These are phyloP conservation scores for Diphyllodes magnificus DNA, from an alignment of 2,113 vertebrate genomes.

Conservation along the genomic window DNA sequence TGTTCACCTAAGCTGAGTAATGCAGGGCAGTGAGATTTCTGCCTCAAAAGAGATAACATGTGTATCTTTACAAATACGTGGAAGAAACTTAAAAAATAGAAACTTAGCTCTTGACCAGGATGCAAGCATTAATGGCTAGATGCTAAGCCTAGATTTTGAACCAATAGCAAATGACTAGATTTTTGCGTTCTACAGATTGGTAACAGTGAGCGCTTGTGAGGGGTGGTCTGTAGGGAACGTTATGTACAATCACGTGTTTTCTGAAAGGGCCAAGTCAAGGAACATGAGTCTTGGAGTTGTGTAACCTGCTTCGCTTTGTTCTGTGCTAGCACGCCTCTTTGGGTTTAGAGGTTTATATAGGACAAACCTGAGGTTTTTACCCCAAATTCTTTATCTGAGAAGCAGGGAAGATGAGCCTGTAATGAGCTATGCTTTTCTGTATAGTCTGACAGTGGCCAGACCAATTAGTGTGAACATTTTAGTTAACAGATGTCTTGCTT, in stretches of 20 bases:
- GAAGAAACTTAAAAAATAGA: background rate
- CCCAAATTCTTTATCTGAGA: background rate
- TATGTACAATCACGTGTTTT: accelerated
- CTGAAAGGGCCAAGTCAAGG: background rate
- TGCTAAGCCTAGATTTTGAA: background rate
- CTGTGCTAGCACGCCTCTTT: background rate
- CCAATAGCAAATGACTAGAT: accelerated
- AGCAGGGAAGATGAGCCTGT: background rate
- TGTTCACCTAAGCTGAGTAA: background rate
- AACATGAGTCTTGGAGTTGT: background rate
- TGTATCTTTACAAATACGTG: background rate
- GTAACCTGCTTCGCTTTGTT: background rate
- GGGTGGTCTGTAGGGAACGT: accelerated
- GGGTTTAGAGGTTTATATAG: background rate
- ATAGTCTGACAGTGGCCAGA: background rate
- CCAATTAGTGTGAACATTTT: background rate
- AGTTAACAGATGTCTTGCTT: background rate
- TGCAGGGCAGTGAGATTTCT: background rate
- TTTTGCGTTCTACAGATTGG: background rate
- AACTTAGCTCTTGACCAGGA: background rate
- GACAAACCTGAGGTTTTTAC: background rate
- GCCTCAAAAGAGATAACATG: no score
- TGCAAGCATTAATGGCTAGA: no score
- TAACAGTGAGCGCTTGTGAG: background rate
- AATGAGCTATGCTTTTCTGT: background rate